Evolutionary conservation across 1,140 invertebrate genomes (phyloP).

Genomic region (Drosophila melanica): DNA sequence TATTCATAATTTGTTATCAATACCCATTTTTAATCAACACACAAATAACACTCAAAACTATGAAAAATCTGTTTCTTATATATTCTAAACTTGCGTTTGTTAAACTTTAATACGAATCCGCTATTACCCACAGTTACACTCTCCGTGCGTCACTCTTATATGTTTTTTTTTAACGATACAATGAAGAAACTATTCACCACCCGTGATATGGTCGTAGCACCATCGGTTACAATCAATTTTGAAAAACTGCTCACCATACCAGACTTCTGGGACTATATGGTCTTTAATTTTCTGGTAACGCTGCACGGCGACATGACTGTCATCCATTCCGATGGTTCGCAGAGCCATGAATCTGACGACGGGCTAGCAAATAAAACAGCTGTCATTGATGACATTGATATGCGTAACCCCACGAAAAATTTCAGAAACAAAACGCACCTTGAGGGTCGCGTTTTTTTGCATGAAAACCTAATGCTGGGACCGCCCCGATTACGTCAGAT

Average conservation of each 20-base stretch:
- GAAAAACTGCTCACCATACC: slow-evolving; percentile 62
- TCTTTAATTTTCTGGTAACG: slow-evolving; percentile 53
- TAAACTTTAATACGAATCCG: background rate
- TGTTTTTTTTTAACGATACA: slow-evolving; percentile 78
- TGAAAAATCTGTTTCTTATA: no score
- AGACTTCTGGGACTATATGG: slow-evolving; percentile 73
- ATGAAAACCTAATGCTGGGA: slow-evolving; percentile 71
- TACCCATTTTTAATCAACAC: no score
- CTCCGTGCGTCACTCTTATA: slow-evolving; percentile 68
- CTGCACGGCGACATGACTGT: slow-evolving; percentile 57
- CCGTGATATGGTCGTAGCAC: slow-evolving; percentile 48
- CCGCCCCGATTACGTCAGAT: slow-evolving; percentile 73
- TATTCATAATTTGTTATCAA: no score
- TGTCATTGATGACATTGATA: background rate
- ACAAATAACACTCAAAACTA: no score
- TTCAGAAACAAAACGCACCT: background rate
- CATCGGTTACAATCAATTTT: slow-evolving; percentile 56
- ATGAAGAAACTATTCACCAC: slow-evolving; percentile 61
- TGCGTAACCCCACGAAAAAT: no score
- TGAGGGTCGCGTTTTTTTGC: slow-evolving; percentile 53
- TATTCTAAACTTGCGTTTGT: no score
- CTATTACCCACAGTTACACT: slow-evolving; percentile 46
- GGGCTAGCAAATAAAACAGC: background rate
- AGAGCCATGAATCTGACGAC: background rate
- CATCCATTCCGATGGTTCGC: background rate